These are phyloP conservation scores for Belonocnema kinseyi DNA, from an alignment of 1,140 invertebrate species.

Conservation along the genomic window DNA sequence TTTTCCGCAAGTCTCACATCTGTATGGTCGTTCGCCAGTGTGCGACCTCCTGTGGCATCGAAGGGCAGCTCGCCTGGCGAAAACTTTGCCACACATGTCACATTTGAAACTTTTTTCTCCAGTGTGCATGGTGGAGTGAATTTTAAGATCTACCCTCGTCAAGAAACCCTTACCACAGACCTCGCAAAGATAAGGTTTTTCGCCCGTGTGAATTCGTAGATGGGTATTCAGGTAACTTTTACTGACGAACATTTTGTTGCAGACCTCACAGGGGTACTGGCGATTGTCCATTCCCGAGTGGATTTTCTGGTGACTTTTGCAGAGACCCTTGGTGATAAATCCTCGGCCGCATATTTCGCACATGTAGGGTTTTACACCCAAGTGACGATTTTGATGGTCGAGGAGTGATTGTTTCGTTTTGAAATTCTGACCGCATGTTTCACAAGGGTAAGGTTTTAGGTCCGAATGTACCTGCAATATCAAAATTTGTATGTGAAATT, in stretches of 20 bases:
- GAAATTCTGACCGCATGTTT: slow-evolving; percentile 81
- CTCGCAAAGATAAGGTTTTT: slow-evolving; percentile 83
- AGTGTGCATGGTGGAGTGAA: slow-evolving; percentile 82
- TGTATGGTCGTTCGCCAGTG: slow-evolving; percentile 82
- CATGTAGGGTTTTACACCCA: slow-evolving; percentile 87
- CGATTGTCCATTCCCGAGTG: slow-evolving; percentile 82
- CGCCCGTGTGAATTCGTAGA: slow-evolving; percentile 91
- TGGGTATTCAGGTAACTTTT: slow-evolving; percentile 89
- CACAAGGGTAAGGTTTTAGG: slow-evolving; percentile 79
- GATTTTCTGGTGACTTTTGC: slow-evolving; percentile 83
- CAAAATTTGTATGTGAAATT: not conserved
- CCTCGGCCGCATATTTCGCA: slow-evolving; percentile 87
- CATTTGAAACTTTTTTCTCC: slow-evolving; percentile 84
- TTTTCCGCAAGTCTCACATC: slow-evolving; percentile 80
- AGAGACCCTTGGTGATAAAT: slow-evolving; percentile 88
- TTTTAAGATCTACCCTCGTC: slow-evolving; percentile 78
- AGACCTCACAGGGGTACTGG: slow-evolving; percentile 81
- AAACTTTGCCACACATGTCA: slow-evolving; percentile 81
- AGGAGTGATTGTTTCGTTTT: slow-evolving; percentile 85
- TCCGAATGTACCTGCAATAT: slow-evolving; percentile 76
- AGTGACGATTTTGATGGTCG: slow-evolving; percentile 88
- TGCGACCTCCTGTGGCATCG: slow-evolving; percentile 83
- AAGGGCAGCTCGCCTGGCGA: slow-evolving; percentile 82
- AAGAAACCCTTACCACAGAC: slow-evolving; percentile 83
- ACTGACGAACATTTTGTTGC: slow-evolving; percentile 83